Conservation (phyloP, 2,113 vertebrate species). For the Oreochromis spilurus region DNA sequence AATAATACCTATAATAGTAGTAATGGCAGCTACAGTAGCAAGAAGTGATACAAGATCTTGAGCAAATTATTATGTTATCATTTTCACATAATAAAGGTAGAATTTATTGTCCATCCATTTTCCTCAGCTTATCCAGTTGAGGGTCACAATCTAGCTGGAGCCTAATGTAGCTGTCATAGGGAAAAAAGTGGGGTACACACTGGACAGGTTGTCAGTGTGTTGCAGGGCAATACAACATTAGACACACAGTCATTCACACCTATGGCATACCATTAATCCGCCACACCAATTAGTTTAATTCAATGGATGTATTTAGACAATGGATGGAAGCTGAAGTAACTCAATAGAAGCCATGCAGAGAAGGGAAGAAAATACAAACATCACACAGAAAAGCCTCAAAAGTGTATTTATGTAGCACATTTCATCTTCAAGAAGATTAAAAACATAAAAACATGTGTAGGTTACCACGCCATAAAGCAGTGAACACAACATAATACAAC, state of each 20-base stretch:
- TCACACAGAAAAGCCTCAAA: background rate
- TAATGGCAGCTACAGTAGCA: background rate
- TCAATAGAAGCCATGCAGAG: background rate
- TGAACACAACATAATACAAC: background rate
- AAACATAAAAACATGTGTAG: background rate
- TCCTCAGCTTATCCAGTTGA: background rate
- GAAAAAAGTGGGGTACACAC: background rate
- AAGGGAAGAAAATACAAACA: background rate
- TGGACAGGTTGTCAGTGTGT: background rate
- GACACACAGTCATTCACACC: background rate
- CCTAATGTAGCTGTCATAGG: background rate
- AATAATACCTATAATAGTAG: background rate
- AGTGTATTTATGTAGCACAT: too few relatives aligned
- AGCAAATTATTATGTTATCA: background rate
- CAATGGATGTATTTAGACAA: background rate
- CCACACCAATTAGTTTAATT: background rate
- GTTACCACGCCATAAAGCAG: background rate
- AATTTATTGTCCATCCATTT: background rate
- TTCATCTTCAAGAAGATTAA: background rate
- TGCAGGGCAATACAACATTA: background rate
- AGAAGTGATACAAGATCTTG: background rate
- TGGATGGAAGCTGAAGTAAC: background rate
- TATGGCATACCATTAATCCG: background rate
- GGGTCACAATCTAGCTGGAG: background rate
- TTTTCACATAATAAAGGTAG: background rate